phyloP scores from a whole-genome alignment of 92 coral and sea anemone species.

The Paragorgia papillata region DNA sequence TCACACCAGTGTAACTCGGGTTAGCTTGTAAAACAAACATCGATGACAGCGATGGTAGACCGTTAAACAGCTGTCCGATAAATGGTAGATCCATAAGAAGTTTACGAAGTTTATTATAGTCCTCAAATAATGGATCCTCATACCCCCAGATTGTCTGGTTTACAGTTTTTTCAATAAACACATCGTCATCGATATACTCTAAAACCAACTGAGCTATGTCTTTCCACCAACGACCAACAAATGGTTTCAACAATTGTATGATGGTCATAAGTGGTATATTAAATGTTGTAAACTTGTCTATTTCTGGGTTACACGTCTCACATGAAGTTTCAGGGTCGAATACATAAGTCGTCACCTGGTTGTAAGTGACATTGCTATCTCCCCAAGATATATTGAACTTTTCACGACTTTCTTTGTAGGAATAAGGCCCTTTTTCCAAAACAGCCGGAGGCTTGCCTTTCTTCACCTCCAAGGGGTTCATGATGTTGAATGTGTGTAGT shows the following conservation, averaged over 20 bases:
- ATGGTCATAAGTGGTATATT: slow-evolving; percentile 80
- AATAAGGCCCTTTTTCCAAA: slow-evolving; percentile 83
- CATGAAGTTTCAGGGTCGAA: slow-evolving; percentile 84
- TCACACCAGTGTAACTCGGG: slow-evolving; percentile 67
- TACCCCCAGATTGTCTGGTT: slow-evolving; percentile 90
- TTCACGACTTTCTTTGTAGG: slow-evolving; percentile 75
- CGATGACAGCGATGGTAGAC: slow-evolving; percentile 64
- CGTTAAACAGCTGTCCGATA: neutral
- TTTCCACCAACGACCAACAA: slow-evolving; percentile 2
- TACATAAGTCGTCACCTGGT: slow-evolving; percentile 70
- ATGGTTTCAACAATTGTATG: slow-evolving; percentile 34
- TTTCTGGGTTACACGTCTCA: slow-evolving; percentile 62
- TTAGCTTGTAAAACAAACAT: slow-evolving; percentile 78
- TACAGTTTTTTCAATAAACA: slow-evolving; percentile 66
- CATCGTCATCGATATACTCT: slow-evolving; percentile 46
- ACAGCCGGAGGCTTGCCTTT: slow-evolving; percentile 62
- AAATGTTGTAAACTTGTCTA: slow-evolving; percentile 58
- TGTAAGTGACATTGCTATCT: slow-evolving; percentile 59
- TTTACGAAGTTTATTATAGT: slow-evolving; percentile 56
- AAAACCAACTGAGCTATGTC: slow-evolving; percentile 40
- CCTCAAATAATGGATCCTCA: slow-evolving; percentile 68
- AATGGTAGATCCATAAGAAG: neutral
- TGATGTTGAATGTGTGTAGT: slow-evolving; percentile 68
- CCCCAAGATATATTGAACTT: slow-evolving; percentile 82
- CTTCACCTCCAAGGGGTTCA: slow-evolving; percentile 61